Percentiles rank a stretch among this genome's conserved stretches.
Conservation (phyloP, 2,113 vertebrate genomes). For the Colaptes auratus region DNA sequence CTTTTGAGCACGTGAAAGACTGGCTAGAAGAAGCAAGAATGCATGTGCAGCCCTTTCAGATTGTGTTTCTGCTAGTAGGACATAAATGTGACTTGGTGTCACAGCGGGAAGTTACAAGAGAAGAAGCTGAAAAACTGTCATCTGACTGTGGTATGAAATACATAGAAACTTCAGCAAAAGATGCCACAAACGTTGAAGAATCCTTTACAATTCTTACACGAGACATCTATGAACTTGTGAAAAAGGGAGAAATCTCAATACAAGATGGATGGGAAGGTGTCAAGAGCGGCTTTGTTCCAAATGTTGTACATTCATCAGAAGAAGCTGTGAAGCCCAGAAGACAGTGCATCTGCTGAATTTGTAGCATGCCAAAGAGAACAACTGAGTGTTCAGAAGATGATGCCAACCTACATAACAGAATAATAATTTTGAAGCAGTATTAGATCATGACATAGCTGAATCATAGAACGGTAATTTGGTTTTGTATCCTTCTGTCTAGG, state of each 20-base stretch:
- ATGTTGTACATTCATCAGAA: conserved; percentile 83
- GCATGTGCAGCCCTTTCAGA: conserved; percentile 80
- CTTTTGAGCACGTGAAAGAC: conserved; percentile 82
- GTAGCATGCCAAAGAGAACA: conserved; percentile 65
- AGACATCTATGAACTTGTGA: conserved; percentile 85
- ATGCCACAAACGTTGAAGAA: conserved; percentile 83
- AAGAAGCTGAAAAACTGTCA: conserved; percentile 82
- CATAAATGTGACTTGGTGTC: conserved; percentile 83
- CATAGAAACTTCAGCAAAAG: conserved; percentile 84
- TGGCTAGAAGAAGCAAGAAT: conserved; percentile 85
- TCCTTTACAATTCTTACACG: conserved; percentile 82
- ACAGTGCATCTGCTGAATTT: conserved; percentile 76
- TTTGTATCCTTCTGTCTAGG: conserved; percentile 40
- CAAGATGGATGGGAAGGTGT: conserved; percentile 87
- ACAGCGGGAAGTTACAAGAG: conserved; percentile 79
- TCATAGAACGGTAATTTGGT: background rate
- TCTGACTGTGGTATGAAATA: conserved; percentile 82
- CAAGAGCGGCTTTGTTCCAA: conserved; percentile 83
- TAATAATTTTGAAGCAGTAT: conserved; percentile 30
- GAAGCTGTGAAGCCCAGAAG: conserved; percentile 81
- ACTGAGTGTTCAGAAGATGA: conserved; percentile 32
- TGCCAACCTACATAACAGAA: conserved; percentile 35
- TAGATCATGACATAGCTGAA: conserved; percentile 24
- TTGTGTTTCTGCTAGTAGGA: conserved; percentile 82
- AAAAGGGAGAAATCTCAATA: conserved; percentile 82